A percentile compares a stretch with the other conserved stretches of the same genome.
These are phyloP conservation scores for Leptoteleia sp. DNA, from an alignment of 1,140 invertebrate genomes.

Conservation along the genomic window DNA sequence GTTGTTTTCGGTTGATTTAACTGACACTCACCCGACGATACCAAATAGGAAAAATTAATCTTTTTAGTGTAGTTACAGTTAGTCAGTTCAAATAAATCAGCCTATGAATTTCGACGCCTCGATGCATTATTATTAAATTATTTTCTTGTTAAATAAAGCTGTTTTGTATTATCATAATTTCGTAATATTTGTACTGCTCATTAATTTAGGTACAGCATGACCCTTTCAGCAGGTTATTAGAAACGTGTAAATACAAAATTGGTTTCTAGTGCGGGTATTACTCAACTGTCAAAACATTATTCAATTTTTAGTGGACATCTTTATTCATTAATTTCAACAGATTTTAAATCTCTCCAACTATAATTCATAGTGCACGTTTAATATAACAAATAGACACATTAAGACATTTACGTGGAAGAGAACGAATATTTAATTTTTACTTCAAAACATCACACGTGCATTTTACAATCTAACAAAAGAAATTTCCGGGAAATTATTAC, in stretches of 20 bases:
- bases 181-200: conserved; percentile 20
- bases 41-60: too few species aligned
- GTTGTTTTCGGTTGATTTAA: too few species aligned
- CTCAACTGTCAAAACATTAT: conserved; percentile 17
- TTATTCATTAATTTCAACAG: conserved; percentile 43
- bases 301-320: conserved; percentile 24
- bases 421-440: not conserved
- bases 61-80: too few species aligned
- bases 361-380: not conserved
- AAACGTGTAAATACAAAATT: conserved; percentile 12
- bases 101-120: too few species aligned
- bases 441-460: too few species aligned
- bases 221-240: not conserved
- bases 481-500: too few species aligned
- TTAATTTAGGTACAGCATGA: conserved; percentile 1
- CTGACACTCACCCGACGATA: too few species aligned
- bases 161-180: conserved; percentile 21
- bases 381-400: not conserved
- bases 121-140: not conserved
- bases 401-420: not conserved
- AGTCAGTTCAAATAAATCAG: too few species aligned
- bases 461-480: too few species aligned
- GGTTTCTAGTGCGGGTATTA: conserved; percentile 6
- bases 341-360: conserved; percentile 1
- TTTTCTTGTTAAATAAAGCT: conserved; percentile 21